Percentiles rank a stretch among this genome's conserved stretches.
phyloP scores from a whole-genome alignment of 2,888 invertebrate genomes.

The Synanthedon tipuliformis region DNA sequence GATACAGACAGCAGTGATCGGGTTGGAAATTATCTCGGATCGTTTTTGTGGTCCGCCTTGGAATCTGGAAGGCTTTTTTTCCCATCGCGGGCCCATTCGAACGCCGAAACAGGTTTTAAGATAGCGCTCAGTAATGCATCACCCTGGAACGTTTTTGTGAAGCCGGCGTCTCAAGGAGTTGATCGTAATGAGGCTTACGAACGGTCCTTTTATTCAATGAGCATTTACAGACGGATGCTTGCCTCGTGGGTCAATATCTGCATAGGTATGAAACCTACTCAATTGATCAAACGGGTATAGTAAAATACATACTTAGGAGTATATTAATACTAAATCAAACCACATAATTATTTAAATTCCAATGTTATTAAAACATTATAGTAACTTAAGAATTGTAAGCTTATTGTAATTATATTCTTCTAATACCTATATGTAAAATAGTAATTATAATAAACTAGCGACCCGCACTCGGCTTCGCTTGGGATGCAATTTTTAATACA shows the following conservation, averaged over 20 bases:
- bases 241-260: background rate
- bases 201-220: constrained; percentile 46
- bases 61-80: constrained; percentile 63
- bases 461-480: no score
- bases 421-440: no score
- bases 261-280: background rate
- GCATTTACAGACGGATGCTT: constrained; percentile 4
- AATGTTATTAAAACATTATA: no score
- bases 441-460: no score
- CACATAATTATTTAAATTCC: no score
- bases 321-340: no score
- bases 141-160: constrained; percentile 58
- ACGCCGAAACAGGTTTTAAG: constrained; percentile 67
- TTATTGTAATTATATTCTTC: no score
- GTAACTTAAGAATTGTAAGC: no score
- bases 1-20: background rate
- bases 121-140: constrained; percentile 69
- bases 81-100: constrained; percentile 54
- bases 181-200: constrained; percentile 55
- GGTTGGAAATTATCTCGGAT: constrained; percentile 52
- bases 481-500: no score
- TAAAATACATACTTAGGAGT: no score
- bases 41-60: constrained; percentile 66
- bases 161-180: constrained; percentile 57
- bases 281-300: no score